These are phyloP conservation scores for Gambusia yucatana DNA, from an alignment of 2,797 vertebrate species.

Conservation along the genomic window DNA sequence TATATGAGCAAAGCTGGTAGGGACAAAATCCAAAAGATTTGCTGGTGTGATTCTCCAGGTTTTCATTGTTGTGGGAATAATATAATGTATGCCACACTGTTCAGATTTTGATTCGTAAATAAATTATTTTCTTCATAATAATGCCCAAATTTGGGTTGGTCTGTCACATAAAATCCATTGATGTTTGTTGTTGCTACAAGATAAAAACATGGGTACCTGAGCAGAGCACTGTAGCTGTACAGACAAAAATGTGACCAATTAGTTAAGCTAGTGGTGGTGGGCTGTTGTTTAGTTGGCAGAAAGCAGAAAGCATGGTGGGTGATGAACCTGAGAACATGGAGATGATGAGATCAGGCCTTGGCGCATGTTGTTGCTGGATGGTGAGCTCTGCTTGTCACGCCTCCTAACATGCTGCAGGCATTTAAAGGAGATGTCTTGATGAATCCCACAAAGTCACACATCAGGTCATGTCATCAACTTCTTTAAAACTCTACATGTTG, in stretches of 20 bases:
- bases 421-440: constrained; percentile 16
- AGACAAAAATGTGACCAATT: not conserved
- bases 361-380: constrained; percentile 42
- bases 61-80: not conserved
- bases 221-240: not conserved
- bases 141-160: not conserved
- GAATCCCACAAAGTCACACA: constrained; percentile 11
- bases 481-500: constrained; percentile 24
- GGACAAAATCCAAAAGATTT: not conserved
- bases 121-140: not conserved
- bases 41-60: not conserved
- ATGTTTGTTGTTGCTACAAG: not conserved
- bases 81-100: not conserved
- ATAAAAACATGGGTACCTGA: not conserved
- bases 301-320: constrained; percentile 27
- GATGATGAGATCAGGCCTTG: constrained; percentile 44
- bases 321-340: constrained; percentile 47
- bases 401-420: constrained; percentile 31
- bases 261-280: constrained; percentile 7
- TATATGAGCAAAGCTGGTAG: not conserved
- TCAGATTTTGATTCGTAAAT: not conserved
- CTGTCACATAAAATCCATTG: not conserved
- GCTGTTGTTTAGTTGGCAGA: constrained; percentile 10
- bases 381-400: constrained; percentile 40
- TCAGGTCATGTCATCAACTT: constrained; percentile 18